Conservation (phyloP, 1,140 invertebrate genomes). For the Ooceraea biroi region DNA sequence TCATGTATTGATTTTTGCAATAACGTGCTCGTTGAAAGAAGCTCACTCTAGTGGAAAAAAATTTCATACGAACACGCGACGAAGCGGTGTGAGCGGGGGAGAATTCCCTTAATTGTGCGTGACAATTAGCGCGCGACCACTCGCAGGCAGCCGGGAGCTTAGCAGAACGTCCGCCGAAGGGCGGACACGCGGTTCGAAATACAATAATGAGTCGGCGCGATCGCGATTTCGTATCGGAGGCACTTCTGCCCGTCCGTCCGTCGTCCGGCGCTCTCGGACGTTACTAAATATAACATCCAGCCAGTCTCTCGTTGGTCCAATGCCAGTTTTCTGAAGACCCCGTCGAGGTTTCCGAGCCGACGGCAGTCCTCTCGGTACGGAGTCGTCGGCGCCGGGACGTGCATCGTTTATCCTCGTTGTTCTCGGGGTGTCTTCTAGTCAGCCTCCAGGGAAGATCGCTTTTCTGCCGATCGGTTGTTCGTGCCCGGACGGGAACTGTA, state of each 20-base stretch:
- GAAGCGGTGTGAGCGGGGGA: background rate
- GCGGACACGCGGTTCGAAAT: slow-evolving; percentile 17
- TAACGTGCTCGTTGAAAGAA: no score
- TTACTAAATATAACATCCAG: slow-evolving; percentile 86
- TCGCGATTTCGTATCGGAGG: slow-evolving; percentile 39
- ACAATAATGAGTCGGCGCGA: slow-evolving; percentile 60
- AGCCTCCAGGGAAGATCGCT: slow-evolving; percentile 7
- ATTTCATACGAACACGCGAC: no score
- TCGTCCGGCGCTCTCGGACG: slow-evolving; percentile 68
- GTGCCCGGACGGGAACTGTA: background rate
- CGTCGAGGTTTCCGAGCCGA: slow-evolving; percentile 45
- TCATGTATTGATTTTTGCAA: no score
- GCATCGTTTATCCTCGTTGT: slow-evolving; percentile 32
- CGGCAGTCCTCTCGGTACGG: slow-evolving; percentile 56
- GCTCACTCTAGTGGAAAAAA: no score
- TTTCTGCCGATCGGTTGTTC: background rate
- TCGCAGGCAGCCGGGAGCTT: background rate
- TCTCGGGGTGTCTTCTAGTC: slow-evolving; percentile 16
- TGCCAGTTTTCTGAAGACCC: slow-evolving; percentile 80
- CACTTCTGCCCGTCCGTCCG: slow-evolving; percentile 40
- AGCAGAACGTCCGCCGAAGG: background rate
- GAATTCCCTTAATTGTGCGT: background rate
- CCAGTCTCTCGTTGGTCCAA: slow-evolving; percentile 82
- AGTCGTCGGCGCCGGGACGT: slow-evolving; percentile 23
- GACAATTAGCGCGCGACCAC: background rate